These are phyloP conservation scores for Setophaga kirtlandii DNA, from an alignment of 2,113 vertebrate species.

Conservation along the genomic window DNA sequence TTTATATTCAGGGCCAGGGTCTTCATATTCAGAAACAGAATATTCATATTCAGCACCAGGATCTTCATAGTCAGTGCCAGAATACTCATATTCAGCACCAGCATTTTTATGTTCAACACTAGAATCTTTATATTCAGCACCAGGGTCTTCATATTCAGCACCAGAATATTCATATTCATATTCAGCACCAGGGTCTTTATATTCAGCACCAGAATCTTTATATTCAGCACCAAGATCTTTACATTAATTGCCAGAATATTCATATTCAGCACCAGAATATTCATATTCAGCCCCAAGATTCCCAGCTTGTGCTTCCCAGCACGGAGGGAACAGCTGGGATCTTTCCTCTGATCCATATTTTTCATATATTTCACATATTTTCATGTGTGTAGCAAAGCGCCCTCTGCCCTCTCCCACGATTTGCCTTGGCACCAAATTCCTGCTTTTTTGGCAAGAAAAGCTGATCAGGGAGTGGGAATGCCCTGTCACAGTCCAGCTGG, in stretches of 20 bases:
- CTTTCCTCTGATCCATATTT: background rate
- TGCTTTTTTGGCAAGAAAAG: background rate
- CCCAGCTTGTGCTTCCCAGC: background rate
- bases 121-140: no score
- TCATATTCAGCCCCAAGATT: background rate
- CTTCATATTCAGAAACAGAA: no score
- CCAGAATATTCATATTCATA: background rate
- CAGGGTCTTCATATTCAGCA: background rate
- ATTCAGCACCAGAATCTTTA: background rate
- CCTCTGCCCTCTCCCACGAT: background rate
- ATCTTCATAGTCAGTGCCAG: no score
- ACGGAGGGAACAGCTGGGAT: background rate
- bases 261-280: no score
- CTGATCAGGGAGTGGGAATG: background rate
- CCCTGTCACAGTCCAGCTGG: background rate
- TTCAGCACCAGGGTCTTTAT: no score
- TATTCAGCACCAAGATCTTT: no score
- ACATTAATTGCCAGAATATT: no score
- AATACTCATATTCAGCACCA: no score
- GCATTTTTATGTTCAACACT: no score
- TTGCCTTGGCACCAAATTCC: background rate
- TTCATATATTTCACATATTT: no score
- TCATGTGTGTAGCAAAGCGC: background rate
- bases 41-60: no score
- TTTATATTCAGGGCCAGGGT: no score